These are phyloP conservation scores for Megalurothrips usitatus DNA, from an alignment of 2,888 invertebrate genomes.

Conservation along the genomic window DNA sequence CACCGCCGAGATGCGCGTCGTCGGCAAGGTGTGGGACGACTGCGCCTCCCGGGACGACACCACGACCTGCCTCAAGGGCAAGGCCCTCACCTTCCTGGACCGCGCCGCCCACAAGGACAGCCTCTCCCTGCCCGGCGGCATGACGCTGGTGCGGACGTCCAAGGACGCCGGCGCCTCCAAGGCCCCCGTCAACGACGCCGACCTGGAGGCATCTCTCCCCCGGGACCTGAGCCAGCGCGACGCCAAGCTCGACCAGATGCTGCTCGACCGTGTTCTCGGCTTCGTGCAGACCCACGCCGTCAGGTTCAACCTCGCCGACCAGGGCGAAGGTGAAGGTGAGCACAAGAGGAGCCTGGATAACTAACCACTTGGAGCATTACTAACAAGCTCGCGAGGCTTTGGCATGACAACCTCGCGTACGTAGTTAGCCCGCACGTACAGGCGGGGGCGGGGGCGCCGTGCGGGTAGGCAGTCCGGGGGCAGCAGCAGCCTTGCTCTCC, in stretches of 20 bases:
- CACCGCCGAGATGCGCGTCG: conserved; percentile 20
- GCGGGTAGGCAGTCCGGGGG: background rate
- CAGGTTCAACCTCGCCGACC: conserved; percentile 70
- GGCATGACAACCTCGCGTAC: too few species aligned
- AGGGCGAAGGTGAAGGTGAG: conserved; percentile 49
- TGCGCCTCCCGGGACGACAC: conserved; percentile 57
- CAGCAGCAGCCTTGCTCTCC: too few species aligned
- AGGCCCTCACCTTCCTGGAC: conserved; percentile 71
- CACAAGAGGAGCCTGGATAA: too few species aligned
- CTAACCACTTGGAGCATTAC: too few species aligned
- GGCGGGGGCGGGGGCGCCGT: background rate
- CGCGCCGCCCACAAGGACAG: conserved; percentile 65
- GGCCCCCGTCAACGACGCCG: conserved; percentile 50
- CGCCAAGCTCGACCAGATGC: conserved; percentile 66
- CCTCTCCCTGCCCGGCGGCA: conserved; percentile 41
- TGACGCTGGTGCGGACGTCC: conserved; percentile 45
- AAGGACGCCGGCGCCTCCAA: conserved; percentile 38
- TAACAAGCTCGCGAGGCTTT: too few species aligned
- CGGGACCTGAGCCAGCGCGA: conserved; percentile 67
- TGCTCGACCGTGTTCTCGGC: conserved; percentile 65
- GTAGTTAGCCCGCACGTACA: too few species aligned
- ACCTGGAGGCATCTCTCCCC: conserved; percentile 68
- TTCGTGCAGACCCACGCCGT: conserved; percentile 76
- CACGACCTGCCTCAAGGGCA: conserved; percentile 71
- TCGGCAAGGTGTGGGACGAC: conserved; percentile 54